These are phyloP conservation scores for Irena cyanogastra DNA, from an alignment of 2,113 vertebrate species.

Conservation along the genomic window DNA sequence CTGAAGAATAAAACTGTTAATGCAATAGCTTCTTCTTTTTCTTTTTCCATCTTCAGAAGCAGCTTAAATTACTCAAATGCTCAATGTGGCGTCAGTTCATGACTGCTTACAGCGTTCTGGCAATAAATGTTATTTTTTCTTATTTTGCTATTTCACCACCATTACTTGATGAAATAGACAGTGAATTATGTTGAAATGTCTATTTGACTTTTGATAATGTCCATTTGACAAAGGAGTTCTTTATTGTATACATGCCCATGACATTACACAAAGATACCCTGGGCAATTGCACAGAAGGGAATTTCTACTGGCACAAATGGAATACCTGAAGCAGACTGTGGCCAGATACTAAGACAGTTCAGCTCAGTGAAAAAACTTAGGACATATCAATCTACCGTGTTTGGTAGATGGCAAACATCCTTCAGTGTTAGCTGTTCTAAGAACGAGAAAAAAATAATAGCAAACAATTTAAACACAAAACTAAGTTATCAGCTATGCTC, in stretches of 20 bases:
- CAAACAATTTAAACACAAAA: not conserved
- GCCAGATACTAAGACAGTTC: not conserved
- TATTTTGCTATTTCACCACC: not conserved
- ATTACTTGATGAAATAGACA: not conserved
- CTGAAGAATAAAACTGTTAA: not conserved
- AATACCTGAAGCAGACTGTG: not conserved
- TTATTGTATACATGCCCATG: not conserved
- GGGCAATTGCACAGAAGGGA: not conserved
- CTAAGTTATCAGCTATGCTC: not conserved
- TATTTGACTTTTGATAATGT: not conserved
- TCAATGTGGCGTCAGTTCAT: not conserved
- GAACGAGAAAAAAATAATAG: not conserved
- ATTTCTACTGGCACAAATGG: not conserved
- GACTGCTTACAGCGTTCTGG: not conserved
- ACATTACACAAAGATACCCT: not conserved
- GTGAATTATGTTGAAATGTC: not conserved
- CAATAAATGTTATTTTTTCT: not conserved
- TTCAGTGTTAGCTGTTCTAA: not conserved
- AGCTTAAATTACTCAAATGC: not conserved
- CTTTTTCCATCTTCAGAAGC: not conserved
- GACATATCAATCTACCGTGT: not conserved
- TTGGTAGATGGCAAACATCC: not conserved
- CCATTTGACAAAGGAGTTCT: not conserved
- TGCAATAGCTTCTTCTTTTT: not conserved
- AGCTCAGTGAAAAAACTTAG: not conserved